Base-by-base conservation (phyloP, 2,113 vertebrate genomes). In the Bufo gargarizans region DNA sequence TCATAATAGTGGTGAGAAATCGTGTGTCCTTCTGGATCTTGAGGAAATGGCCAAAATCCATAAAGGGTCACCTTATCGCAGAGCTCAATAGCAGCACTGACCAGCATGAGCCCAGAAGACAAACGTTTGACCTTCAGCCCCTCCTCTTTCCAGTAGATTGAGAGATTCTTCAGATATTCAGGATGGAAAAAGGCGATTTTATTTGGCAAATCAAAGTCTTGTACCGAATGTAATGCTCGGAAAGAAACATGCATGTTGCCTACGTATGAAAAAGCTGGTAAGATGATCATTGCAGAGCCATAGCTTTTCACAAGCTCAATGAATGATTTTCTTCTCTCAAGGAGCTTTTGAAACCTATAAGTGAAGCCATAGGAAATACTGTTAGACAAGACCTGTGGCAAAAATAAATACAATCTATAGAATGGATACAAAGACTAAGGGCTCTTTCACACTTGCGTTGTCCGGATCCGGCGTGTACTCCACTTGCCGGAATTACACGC, bases 1-100 rank as follows among this genome's bases (percentile, higher is more conserved):
- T 91, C 90, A 14, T 88, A 91, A 65, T 91, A 91, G 82, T 90
- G 90, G 19, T 91, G 82, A 0, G 86, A 61, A 33, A 91, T 0
- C 0, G 19, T 11, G 0, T 16, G 45, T 4, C 61, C 49, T 33
- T 56, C 33, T n/a, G 77, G 61, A 53, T 85, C 85, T 5, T 12
- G 13, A 7, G 3, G 12, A 47, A 90, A 91, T 0, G 90, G 90
- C 90, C 90, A 91, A 65, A 90, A 91, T 1, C 90, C 90, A 11
- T 91, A 91, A 2, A 91, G 90, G 1, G 85, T 49, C 0, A 91
- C 84, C 1, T 86, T 3, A 13, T 90, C 53, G 20, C 91, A 91
- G 49, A 91, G 50, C 49, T 90, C 90, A 14, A 91, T 19, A 0
- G 90, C 90, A 0, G 77, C 61, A 49, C 58, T 91, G 12, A 86